A percentile compares a stretch with the other conserved stretches of the same genome.
Evolutionary conservation across 2,797 vertebrate species (phyloP).

Genomic region (Sardinella longiceps): DNA sequence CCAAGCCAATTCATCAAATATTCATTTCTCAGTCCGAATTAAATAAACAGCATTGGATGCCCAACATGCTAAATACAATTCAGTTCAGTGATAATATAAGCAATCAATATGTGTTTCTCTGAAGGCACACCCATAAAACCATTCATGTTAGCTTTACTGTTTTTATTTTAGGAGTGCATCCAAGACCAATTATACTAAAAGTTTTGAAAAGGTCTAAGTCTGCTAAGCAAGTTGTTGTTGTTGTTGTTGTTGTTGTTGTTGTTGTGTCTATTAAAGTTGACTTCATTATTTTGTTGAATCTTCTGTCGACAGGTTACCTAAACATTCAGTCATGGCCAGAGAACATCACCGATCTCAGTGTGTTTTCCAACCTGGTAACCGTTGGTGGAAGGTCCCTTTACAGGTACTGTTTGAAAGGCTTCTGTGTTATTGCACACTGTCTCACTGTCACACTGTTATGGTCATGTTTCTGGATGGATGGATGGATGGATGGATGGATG

Average conservation of each 20-base stretch:
- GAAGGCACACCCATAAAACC: neutral
- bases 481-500: too few species aligned
- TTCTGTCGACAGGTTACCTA: slow-evolving; percentile 81
- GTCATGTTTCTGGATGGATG: too few species aligned
- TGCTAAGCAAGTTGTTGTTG: too few species aligned
- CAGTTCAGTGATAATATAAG: slow-evolving; percentile 15
- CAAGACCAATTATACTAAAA: neutral
- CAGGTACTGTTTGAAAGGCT: slow-evolving; percentile 71
- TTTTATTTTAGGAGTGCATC: neutral
- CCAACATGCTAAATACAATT: slow-evolving; percentile 27
- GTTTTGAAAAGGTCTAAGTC: neutral
- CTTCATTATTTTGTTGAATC: slow-evolving; percentile 20
- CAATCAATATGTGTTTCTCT: neutral
- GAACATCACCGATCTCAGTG: slow-evolving; percentile 95
- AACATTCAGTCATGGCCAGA: slow-evolving; percentile 98
- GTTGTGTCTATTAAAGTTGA: neutral
- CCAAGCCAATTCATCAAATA: slow-evolving; percentile 60
- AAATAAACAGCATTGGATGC: slow-evolving; percentile 33
- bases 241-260: neutral
- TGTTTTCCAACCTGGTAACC: slow-evolving; percentile 93
- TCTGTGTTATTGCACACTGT: too few species aligned
- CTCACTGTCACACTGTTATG: too few species aligned
- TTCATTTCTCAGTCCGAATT: slow-evolving; percentile 69
- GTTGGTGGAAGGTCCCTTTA: slow-evolving; percentile 94
- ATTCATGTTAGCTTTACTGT: neutral